Conservation (phyloP, 2,888 invertebrate species). For the Furcula furcula region DNA sequence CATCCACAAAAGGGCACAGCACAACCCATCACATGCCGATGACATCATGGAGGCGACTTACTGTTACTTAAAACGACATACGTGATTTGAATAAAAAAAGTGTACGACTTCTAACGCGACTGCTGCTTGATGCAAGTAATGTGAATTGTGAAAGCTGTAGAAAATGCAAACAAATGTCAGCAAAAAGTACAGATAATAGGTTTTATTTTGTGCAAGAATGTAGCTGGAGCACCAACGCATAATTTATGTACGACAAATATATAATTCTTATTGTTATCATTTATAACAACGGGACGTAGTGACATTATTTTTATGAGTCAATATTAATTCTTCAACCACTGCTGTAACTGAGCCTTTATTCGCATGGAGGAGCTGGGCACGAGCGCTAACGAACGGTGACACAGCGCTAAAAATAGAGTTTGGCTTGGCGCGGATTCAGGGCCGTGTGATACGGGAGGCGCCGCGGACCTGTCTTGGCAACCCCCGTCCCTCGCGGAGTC, state of each 20-base stretch:
- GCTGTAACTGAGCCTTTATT: slow-evolving; percentile 33
- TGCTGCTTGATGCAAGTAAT: slow-evolving; percentile 6
- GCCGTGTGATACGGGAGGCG: slow-evolving; percentile 45
- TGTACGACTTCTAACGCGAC: slow-evolving; percentile 27
- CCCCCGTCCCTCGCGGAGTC: slow-evolving; percentile 54
- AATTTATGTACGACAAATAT: no score
- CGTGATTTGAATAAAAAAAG: slow-evolving; percentile 61
- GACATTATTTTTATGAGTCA: slow-evolving; percentile 25
- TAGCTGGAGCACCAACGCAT: no score
- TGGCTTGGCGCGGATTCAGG: slow-evolving; percentile 46
- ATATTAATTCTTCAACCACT: slow-evolving; percentile 27
- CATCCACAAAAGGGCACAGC: slow-evolving; percentile 52
- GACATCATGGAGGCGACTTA: slow-evolving; percentile 70
- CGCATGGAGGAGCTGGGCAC: slow-evolving; percentile 41
- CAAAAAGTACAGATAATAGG: slow-evolving; percentile 21
- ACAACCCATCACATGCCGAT: slow-evolving; percentile 66
- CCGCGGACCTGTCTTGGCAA: slow-evolving; percentile 47
- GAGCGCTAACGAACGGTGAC: slow-evolving; percentile 66
- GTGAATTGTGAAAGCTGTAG: slow-evolving; percentile 20
- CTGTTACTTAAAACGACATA: slow-evolving; percentile 62
- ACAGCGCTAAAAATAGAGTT: slow-evolving; percentile 79
- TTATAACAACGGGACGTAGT: no score
- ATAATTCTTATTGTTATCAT: no score
- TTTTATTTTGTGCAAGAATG: slow-evolving; percentile 7
- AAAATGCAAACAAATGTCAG: slow-evolving; percentile 16